phyloP scores from a whole-genome alignment of 2,797 vertebrate genomes.

The Tangara arthus region DNA sequence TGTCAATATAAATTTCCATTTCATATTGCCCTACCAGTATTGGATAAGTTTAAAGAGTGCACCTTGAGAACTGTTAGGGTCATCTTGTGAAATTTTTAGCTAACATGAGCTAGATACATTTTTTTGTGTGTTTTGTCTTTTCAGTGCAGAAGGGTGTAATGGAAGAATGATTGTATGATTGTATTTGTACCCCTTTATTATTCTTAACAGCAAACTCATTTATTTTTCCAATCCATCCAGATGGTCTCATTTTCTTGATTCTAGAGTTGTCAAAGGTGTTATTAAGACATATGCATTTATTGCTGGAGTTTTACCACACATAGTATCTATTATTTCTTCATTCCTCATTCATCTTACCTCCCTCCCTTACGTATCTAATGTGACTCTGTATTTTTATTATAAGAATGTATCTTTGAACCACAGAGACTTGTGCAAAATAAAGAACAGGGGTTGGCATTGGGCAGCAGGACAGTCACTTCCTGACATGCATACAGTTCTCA shows the following conservation, averaged over 20 bases:
- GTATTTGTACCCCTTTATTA: not conserved
- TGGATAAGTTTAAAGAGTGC: not conserved
- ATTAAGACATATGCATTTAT: not conserved
- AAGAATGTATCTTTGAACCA: not conserved
- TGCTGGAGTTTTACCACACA: not conserved
- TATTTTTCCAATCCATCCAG: not conserved
- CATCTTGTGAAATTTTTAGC: not conserved
- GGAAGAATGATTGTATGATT: not conserved
- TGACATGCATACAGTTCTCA: not conserved
- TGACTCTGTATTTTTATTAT: not conserved
- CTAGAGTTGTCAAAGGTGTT: not conserved
- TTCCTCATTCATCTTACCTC: not conserved
- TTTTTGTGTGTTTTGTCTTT: not conserved
- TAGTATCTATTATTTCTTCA: not conserved
- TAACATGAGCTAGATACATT: not conserved
- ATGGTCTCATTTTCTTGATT: not conserved
- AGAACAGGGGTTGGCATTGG: not conserved
- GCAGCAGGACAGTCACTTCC: not conserved
- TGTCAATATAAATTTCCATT: not conserved
- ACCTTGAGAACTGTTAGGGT: not conserved
- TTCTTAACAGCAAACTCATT: not conserved
- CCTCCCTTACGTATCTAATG: not conserved
- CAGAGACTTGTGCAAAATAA: not conserved
- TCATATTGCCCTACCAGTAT: not conserved
- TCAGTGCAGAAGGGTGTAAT: not conserved